phyloP scores from a whole-genome alignment of 2,888 invertebrate genomes.

The Heptascelio sp. region DNA sequence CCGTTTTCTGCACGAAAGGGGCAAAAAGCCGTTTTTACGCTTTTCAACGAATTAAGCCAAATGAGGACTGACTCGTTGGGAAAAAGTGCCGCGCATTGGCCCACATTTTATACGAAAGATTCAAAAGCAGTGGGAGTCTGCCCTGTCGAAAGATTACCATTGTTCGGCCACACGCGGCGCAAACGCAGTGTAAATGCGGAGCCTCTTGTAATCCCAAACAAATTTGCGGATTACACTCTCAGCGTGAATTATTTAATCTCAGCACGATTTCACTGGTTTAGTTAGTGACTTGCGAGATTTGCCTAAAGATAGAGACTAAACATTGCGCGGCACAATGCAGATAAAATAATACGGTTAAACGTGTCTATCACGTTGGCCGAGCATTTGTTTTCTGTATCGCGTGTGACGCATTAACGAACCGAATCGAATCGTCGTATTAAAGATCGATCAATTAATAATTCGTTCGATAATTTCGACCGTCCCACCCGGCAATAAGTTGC shows the following conservation, averaged over 20 bases:
- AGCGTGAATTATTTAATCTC: slow-evolving; percentile 83
- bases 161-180: slow-evolving; percentile 81
- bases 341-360: slow-evolving; percentile 61
- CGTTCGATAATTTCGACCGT: neutral
- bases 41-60: slow-evolving; percentile 37
- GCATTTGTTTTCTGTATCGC: slow-evolving; percentile 2
- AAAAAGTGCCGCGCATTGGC: slow-evolving; percentile 49
- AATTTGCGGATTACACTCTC: slow-evolving; percentile 83
- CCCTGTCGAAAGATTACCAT: slow-evolving; percentile 77
- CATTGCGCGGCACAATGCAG: slow-evolving; percentile 29
- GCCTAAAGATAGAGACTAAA: slow-evolving; percentile 59
- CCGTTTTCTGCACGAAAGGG: neutral
- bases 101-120: slow-evolving; percentile 72
- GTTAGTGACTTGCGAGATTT: slow-evolving; percentile 78
- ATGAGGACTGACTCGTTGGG: slow-evolving; percentile 43
- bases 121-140: slow-evolving; percentile 70
- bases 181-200: slow-evolving; percentile 71
- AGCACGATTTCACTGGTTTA: slow-evolving; percentile 80
- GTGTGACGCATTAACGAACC: neutral
- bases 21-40: slow-evolving; percentile 8
- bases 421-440: too few relatives aligned
- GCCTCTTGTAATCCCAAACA: slow-evolving; percentile 81
- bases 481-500: slow-evolving; percentile 29
- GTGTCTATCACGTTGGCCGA: slow-evolving; percentile 47
- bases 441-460: neutral